Evolutionary conservation across 2,797 vertebrate species (phyloP), one percentile per base, ranked within the genome.

Genomic region (Tangara arthus): DNA sequence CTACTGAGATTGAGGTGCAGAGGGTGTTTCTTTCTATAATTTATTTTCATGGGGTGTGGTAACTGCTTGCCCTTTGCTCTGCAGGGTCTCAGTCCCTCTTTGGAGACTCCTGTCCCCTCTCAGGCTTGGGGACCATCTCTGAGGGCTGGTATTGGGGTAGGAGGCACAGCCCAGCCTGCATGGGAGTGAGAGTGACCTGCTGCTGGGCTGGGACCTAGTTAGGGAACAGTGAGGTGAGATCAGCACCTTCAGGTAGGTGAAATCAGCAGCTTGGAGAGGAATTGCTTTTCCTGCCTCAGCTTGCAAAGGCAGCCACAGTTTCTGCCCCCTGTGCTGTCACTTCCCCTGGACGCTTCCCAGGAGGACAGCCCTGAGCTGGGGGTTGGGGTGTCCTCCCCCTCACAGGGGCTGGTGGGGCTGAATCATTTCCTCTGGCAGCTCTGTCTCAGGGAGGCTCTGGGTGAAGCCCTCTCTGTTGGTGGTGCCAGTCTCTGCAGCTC

Each of bases 131-230:
- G 8, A n/a, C 12, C 17, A n/a, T 28, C 20, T 83, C 73, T 22
- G 11, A 7, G 16, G 22, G 13, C 15, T 55, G 12, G 2, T n/a
- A 1, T 11, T 30, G 42, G 53, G 28, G 13, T 27, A 15, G 27
- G 19, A 79, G 26, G 4, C 23, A 30, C 0, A 1, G 34, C 35
- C 18, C 12, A 20, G 28, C 12, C n/a, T 3, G 3, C 2, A 0
- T 2, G 21, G 6, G 3, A 39, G 12, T 1, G 4, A 42, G 10
- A 52, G 71, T 4, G 9, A 63, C 13, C 18, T 42, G 44, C 27
- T 34, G 0, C 2, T 3, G 41, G 24, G 30, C 52, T 81, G 50
- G 50, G 22, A 14, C 15, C 12, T 9, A 8, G 22, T 27, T 32
- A 14, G 39, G 26, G 18, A 59, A 34, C 80, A 52, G 26, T 26